phyloP scores from a whole-genome alignment of 2,888 invertebrate genomes.

The Erebia palarica region DNA sequence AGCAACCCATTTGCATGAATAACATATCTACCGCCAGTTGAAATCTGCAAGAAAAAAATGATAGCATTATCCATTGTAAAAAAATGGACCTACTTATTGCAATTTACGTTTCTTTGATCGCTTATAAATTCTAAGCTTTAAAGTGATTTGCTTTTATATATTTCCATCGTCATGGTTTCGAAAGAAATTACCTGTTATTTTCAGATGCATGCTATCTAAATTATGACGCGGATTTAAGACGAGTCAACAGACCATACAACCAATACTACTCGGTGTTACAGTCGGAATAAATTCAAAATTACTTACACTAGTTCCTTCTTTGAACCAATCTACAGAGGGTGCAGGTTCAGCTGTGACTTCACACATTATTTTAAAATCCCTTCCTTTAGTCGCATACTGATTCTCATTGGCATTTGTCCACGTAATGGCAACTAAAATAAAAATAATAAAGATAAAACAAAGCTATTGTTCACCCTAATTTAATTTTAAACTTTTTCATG shows the following conservation, averaged over 20 bases:
- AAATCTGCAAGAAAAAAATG: constrained; percentile 73
- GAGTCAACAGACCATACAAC: too few species aligned
- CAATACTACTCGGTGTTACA: too few species aligned
- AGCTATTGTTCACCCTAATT: not conserved
- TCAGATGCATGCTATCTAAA: too few species aligned
- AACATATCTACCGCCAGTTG: constrained; percentile 87
- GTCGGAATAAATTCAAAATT: not conserved
- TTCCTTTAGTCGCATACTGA: constrained; percentile 90
- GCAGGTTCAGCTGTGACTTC: constrained; percentile 92
- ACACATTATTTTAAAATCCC: constrained; percentile 90
- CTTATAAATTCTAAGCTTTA: not conserved
- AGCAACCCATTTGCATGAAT: constrained; percentile 88
- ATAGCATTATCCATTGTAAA: too few species aligned
- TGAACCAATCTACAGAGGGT: constrained; percentile 93
- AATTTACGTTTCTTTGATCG: not conserved
- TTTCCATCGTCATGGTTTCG: too few species aligned
- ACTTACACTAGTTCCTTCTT: constrained; percentile 86
- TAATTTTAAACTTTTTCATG: too few species aligned
- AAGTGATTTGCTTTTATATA: too few species aligned
- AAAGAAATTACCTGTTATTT: too few species aligned
- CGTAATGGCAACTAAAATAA: constrained; percentile 88
- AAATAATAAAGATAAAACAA: not conserved
- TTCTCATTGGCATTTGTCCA: constrained; percentile 93
- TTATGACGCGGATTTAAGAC: too few species aligned
- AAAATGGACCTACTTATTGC: not conserved